Evolutionary conservation across 2,113 vertebrate genomes (phyloP), one percentile per base, ranked within the genome.

Genomic region (Hemicordylus capensis): DNA sequence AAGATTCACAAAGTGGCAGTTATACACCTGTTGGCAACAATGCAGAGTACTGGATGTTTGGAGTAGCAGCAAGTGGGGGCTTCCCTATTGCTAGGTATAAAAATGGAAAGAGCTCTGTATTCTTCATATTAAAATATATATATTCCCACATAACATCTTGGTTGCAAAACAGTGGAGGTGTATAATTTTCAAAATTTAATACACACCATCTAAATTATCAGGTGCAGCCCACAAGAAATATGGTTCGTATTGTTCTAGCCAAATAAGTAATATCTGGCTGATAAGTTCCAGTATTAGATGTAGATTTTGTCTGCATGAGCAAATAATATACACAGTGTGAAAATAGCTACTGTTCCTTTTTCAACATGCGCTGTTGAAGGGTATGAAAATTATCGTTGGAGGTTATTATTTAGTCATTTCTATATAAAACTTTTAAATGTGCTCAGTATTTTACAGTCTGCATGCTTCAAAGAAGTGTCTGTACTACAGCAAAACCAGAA

Each of bases 181-280:
- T 69, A 64, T 46, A 44, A 85, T 82, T 82, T 72, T 72, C 80
- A 58, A 72, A 82, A 82, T 70, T 70, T 39, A 69, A 20, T 46
- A 12, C 75, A 85, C 75, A 85, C 63, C 17, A 31, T 75, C 42
- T 75, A 78, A 85, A 85, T 85, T 69, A 78, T 69, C 58, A 85
- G 83, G 37, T 69, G 46, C 51, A 78, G 37, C 54, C 37, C 20
- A 11, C 24, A 31, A 59, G 54, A 78, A 85, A 46, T 67, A 69
- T 34, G 42, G 74, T 67, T 37, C 69, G 48, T 12, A 22, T 58
- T 82, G 67, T 58, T 82, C 80, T 44, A 58, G 51, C 46, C 28
- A 81, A 31, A 44, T 58, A 77, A 59, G 37, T 70, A 78, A 78
- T 58, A 69, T 69, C 39, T 85, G 63, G 37, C 83, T 69, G 28